Evolutionary conservation across 2,888 invertebrate genomes (phyloP), one percentile per base, ranked within the genome.

Genomic region (Drosophila robusta): DNA sequence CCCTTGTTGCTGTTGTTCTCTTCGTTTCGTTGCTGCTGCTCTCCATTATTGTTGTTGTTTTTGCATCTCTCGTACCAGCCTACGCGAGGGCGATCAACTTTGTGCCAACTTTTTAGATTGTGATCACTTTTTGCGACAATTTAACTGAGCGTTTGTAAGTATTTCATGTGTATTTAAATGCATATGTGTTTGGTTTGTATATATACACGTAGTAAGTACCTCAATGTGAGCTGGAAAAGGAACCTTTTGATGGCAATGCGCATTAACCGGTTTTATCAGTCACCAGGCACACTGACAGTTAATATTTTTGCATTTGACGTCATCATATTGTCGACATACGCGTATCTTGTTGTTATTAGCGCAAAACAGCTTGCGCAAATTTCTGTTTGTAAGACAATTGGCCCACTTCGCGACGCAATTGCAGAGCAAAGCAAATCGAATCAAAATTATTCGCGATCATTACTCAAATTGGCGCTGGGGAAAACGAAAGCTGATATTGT

Each of bases 71-170:
- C 62, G 82, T 87, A 87, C 88, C 87, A 90, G 79, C 63, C 75
- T 58, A 73, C 69, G 75, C 68, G 81, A 87, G 90, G 90, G 88
- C 88, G 89, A 82, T 89, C 83, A 88, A 90, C 90, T 89, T 74
- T 77, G 79, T 29, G 16, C 41, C 64, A 41, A 32, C 44, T 68
- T 62, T 46, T 63, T 29, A 49, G 66, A 64, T 69, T 79, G 49
- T 62, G 79, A 74, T 79, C 68, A 74, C 66, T 69, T 73, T 69
- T 60, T 52, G 62, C 63, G 67, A 64, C 54, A 85, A 73, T 66
- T 73, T 63, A 73, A 65, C 64, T 38, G 34, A 63, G 69, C 56
- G 64, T 52, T 72, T 62, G n/a, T 36, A 62, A 60, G 47, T 41
- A 44, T 72, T 49, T 32, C n/a, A 62, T 32, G 46, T 42, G 29